phyloP scores from a whole-genome alignment of 2,888 invertebrate genomes.

The Stenchaetothrips biformis region DNA sequence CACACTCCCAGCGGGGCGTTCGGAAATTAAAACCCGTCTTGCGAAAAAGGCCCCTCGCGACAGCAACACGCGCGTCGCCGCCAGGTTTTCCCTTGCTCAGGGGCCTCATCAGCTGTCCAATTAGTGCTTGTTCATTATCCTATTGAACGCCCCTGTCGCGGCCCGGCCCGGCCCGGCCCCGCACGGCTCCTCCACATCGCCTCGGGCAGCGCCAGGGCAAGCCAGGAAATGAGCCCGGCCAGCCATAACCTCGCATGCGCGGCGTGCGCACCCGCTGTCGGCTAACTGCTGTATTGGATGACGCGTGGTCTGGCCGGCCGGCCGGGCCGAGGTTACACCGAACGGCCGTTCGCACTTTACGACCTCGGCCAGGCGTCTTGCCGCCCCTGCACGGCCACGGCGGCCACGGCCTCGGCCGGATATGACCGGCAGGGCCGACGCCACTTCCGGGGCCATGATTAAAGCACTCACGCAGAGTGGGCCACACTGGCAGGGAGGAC shows the following conservation, averaged over 20 bases:
- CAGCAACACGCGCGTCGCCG: too few relatives aligned
- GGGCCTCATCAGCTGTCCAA: neutral
- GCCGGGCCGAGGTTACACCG: neutral
- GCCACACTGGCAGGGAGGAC: neutral
- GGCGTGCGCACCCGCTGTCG: neutral
- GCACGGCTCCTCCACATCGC: neutral
- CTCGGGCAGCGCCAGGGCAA: too few relatives aligned
- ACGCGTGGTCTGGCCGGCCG: too few relatives aligned
- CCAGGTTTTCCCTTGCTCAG: too few relatives aligned
- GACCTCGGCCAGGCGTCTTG: neutral
- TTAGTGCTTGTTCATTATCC: neutral
- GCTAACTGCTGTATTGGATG: too few relatives aligned
- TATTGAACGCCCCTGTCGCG: neutral
- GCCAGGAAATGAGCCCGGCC: neutral
- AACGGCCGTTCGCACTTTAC: neutral
- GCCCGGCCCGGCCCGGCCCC: neutral
- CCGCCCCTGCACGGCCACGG: neutral
- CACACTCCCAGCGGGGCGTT: too few relatives aligned
- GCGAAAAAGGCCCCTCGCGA: too few relatives aligned
- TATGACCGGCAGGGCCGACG: neutral
- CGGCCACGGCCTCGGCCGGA: neutral
- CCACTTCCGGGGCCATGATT: neutral
- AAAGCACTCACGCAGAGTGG: neutral
- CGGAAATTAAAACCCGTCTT: too few relatives aligned
- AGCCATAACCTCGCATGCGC: neutral